Evolutionary conservation across 2,113 vertebrate genomes (phyloP), one percentile per base, ranked within the genome.

Genomic region (Corythoichthys intestinalis): DNA sequence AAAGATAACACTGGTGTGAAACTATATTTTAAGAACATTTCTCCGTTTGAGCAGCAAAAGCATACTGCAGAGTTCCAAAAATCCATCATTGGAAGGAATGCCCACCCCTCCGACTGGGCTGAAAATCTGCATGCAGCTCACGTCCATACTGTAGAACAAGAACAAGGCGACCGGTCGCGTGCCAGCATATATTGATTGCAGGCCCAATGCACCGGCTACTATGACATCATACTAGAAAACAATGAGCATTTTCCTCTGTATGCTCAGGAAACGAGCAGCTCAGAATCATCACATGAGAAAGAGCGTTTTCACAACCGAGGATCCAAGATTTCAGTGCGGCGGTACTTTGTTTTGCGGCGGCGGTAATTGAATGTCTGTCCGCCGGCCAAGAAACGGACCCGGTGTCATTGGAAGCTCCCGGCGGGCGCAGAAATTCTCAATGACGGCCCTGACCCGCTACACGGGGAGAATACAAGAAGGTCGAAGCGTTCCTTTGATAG

Each of bases 341-440:
- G 46, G 46, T 47, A 47, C 46, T 47, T 47, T 59, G 8, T 35
- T 74, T 78, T 44, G 67, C 71, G 67, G 50, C n/a, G 67, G 60
- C 54, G 4, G 79, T 88, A 85, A 89, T 83, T 87, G 88, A 89
- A 71, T 70, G 83, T 64, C 81, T 89, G 85, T 87, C 88, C 83
- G 69, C 64, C 71, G 48, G 87, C 85, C 87, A 87, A 87, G 76
- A 80, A 76, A 82, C 20, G n/a, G n/a, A 54, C 20, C 52, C 52
- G n/a, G 52, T 54, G 52, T 54, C 65, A 73, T 88, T 86, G 85
- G 72, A 80, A 84, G 79, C 73, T 46, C 60, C 60, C 4, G 17
- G 14, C 8, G 59, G 38, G 15, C 14, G 39, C 15, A n/a, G 3
- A 41, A 39, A 62, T 2, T 81, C 58, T 81, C 71, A 86, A 86